Evolutionary conservation across 2,113 vertebrate genomes (phyloP).

Genomic region (Cryptomyrus ogoouensis): DNA sequence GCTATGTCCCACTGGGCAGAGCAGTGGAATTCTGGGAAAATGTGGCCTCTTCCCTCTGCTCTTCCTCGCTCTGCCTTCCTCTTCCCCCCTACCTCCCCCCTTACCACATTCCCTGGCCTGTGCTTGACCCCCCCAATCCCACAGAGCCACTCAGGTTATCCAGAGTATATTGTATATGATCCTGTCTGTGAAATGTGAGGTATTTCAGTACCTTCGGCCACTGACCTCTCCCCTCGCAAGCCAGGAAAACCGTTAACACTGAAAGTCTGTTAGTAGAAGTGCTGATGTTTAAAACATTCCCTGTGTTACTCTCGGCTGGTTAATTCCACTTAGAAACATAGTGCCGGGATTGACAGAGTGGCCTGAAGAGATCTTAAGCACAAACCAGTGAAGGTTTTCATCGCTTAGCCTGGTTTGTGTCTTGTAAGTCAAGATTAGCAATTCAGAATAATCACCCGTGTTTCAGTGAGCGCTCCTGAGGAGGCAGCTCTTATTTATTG

Average conservation of each 20-base stretch:
- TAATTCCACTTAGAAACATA: neutral
- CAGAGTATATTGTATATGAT: conserved; percentile 64
- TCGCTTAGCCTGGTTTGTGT: neutral
- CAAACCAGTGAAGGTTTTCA: neutral
- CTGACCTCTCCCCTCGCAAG: conserved; percentile 52
- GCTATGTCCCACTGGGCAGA: neutral
- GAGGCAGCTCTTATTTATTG: neutral
- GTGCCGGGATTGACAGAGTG: neutral
- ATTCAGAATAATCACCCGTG: neutral
- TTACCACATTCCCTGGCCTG: conserved; percentile 55
- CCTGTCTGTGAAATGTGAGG: conserved; percentile 63
- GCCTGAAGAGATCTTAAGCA: neutral
- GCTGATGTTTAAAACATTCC: conserved; percentile 9
- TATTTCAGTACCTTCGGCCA: conserved; percentile 69
- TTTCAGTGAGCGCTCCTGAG: neutral
- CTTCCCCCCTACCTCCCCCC: conserved; percentile 50
- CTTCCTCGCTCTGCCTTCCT: conserved; percentile 35
- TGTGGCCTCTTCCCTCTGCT: neutral
- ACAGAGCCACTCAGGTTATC: conserved; percentile 51
- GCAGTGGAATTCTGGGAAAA: neutral
- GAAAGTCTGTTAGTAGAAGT: conserved; percentile 48
- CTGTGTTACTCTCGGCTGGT: conserved; percentile 1
- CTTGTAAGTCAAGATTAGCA: neutral
- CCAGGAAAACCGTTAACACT: conserved; percentile 53
- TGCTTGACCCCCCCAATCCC: conserved; percentile 46